Conservation (phyloP, 2,113 vertebrate species). For the Stegastes partitus region DNA sequence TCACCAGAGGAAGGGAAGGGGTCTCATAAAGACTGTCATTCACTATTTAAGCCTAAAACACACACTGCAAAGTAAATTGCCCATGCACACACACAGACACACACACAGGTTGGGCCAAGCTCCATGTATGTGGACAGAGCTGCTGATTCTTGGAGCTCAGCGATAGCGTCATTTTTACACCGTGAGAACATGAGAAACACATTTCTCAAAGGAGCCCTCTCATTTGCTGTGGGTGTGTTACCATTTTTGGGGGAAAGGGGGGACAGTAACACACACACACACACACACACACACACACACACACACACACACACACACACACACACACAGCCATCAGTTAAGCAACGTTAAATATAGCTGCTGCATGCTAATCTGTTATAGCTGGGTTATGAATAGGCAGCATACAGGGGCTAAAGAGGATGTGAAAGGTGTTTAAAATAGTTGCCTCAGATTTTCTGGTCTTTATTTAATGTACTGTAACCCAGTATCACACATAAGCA, state of each 20-base stretch:
- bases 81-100: constrained; percentile 33
- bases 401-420: constrained; percentile 32
- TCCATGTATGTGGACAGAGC: constrained; percentile 65
- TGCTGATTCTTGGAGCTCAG: constrained; percentile 69
- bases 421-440: constrained; percentile 65
- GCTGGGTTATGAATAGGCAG: constrained; percentile 59
- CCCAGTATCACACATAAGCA: constrained; percentile 17
- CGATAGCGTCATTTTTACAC: constrained; percentile 77
- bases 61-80: constrained; percentile 44
- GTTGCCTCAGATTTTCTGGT: constrained; percentile 15
- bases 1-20: constrained; percentile 63
- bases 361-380: constrained; percentile 54
- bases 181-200: constrained; percentile 82
- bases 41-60: constrained; percentile 72
- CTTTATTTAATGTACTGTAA: constrained; percentile 43
- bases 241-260: constrained; percentile 62
- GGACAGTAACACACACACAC: constrained; percentile 21
- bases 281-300: not conserved
- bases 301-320: constrained; percentile 39
- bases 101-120: constrained; percentile 37
- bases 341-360: constrained; percentile 61
- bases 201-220: constrained; percentile 81
- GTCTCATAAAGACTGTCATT: constrained; percentile 79
- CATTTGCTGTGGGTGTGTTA: constrained; percentile 74
- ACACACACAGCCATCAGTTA: constrained; percentile 19